Percentiles rank a stretch among this genome's conserved stretches.
Evolutionary conservation across 2,888 invertebrate genomes (phyloP).

Genomic region (Tortrix viridana): DNA sequence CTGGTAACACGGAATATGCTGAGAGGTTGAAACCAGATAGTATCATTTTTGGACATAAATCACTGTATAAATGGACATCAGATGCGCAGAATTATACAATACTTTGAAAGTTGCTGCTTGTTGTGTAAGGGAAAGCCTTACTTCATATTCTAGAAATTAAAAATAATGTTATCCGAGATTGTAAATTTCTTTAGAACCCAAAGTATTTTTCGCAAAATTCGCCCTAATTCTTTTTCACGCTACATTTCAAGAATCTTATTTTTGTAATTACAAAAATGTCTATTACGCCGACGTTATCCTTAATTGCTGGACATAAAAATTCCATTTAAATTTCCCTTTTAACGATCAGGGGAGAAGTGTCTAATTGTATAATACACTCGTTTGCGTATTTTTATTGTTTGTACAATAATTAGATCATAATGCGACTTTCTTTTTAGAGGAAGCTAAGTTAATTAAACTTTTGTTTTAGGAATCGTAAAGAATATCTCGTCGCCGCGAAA

Average conservation of each 20-base stretch:
- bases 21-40: no score
- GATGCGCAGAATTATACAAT: not conserved
- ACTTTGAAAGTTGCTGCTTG: not conserved
- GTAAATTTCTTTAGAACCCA: constrained; percentile 49
- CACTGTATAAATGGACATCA: not conserved
- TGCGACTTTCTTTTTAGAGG: constrained; percentile 75
- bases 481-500: constrained; percentile 60
- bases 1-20: no score
- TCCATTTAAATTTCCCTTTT: constrained; percentile 85
- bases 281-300: constrained; percentile 83
- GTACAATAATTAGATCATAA: constrained; percentile 84
- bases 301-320: constrained; percentile 85
- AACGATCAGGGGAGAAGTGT: constrained; percentile 82
- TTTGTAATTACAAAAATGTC: constrained; percentile 85
- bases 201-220: constrained; percentile 74
- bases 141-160: constrained; percentile 2
- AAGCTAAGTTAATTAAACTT: constrained; percentile 73
- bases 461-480: constrained; percentile 69
- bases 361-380: constrained; percentile 85
- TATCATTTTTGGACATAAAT: no score
- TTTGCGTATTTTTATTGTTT: constrained; percentile 84
- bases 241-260: constrained; percentile 85
- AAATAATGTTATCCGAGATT: not conserved
- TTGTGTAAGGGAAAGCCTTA: no score
- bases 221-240: constrained; percentile 83